Conservation (phyloP, 1,140 invertebrate species). For the Helicoverpa armigera region DNA sequence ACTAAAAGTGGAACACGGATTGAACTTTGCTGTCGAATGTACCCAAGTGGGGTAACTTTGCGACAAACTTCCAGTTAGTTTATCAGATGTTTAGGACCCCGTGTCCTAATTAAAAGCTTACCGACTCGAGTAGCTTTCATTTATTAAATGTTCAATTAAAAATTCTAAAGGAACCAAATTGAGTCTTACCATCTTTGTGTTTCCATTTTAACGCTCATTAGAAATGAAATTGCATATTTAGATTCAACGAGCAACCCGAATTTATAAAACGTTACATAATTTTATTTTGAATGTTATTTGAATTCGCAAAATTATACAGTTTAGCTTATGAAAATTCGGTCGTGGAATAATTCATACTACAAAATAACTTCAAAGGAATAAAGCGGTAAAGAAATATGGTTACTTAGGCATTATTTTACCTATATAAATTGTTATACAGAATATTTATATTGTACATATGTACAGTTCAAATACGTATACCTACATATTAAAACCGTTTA, state of each 20-base stretch:
- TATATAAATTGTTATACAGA: too few species aligned
- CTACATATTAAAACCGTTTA: too few species aligned
- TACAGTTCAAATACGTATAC: too few species aligned
- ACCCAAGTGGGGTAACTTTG: conserved; percentile 38
- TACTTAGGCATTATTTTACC: too few species aligned
- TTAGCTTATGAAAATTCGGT: conserved; percentile 31
- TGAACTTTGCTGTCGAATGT: conserved; percentile 46
- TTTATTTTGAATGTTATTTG: conserved; percentile 37
- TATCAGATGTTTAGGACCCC: conserved; percentile 47
- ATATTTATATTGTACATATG: too few species aligned
- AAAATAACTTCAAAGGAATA: conserved; percentile 10
- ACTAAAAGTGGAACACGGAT: conserved; percentile 46
- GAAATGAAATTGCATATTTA: conserved; percentile 40
- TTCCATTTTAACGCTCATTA: conserved; percentile 29
- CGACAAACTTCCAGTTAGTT: conserved; percentile 44
- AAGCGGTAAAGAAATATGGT: background rate
- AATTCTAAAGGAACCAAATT: conserved; percentile 31
- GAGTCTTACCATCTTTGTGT: conserved; percentile 10
- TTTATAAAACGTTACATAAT: conserved; percentile 41
- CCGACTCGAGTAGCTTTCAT: conserved; percentile 28
- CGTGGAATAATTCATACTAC: conserved; percentile 30
- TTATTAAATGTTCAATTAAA: conserved; percentile 30
- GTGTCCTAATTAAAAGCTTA: conserved; percentile 49
- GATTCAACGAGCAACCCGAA: conserved; percentile 18
- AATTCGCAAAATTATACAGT: conserved; percentile 36